A percentile compares a stretch with the other conserved stretches of the same genome.
Conservation (phyloP, 1,140 invertebrate genomes). For the Aphidius gifuensis region DNA sequence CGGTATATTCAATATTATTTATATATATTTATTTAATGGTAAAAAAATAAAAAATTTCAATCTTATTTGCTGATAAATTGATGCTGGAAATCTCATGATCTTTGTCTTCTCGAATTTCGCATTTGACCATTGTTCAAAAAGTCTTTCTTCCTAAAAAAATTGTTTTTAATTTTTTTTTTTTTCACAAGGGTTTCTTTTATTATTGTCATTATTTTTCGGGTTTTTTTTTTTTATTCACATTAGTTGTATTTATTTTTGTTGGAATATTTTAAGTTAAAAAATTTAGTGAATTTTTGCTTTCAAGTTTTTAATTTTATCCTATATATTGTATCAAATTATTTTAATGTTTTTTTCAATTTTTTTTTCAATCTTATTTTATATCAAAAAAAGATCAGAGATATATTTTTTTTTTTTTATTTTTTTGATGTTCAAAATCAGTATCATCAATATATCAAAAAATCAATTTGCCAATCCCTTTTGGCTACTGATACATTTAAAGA, state of each 20-base stretch:
- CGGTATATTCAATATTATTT: no score
- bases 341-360: not conserved
- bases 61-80: slow-evolving; percentile 7
- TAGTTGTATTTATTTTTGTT: not conserved
- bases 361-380: slow-evolving; percentile 2
- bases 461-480: slow-evolving; percentile 36
- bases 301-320: no score
- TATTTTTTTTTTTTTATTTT: not conserved
- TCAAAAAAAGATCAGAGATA: no score
- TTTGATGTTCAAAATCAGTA: slow-evolving; percentile 9
- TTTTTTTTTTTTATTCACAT: slow-evolving; percentile 6
- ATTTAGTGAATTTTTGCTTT: no score
- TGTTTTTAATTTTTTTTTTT: no score
- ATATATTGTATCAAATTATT: not conserved
- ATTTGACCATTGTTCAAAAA: slow-evolving; percentile 39
- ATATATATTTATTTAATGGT: no score
- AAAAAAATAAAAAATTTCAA: no score
- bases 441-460: slow-evolving; percentile 32
- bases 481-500: slow-evolving; percentile 14
- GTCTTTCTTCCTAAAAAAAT: no score
- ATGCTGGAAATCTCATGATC: slow-evolving; percentile 9
- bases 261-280: no score
- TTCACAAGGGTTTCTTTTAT: no score
- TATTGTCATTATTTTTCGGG: not conserved
- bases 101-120: slow-evolving; percentile 39